Conservation (phyloP, 2,888 invertebrate species). For the Pecten maximus region DNA sequence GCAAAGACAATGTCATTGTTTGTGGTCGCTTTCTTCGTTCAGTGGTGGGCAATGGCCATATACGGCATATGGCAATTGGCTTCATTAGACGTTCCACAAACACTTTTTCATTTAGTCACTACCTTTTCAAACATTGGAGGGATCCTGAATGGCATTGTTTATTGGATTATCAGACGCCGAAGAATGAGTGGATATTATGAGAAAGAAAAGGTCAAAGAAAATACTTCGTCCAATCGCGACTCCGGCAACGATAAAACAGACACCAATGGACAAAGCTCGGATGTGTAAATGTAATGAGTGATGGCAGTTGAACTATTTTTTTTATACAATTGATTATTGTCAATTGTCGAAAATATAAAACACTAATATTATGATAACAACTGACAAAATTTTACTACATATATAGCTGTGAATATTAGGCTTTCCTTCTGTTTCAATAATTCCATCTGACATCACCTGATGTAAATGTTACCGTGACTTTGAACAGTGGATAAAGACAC, state of each 20-base stretch:
- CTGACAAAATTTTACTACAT: too few relatives aligned
- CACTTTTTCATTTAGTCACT: slow-evolving; percentile 42
- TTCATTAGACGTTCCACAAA: slow-evolving; percentile 31
- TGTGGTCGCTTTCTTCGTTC: slow-evolving; percentile 55
- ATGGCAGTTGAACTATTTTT: too few relatives aligned
- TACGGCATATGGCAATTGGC: slow-evolving; percentile 51
- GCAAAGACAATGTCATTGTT: slow-evolving; percentile 57
- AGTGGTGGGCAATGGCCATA: slow-evolving; percentile 55
- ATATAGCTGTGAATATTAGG: too few relatives aligned
- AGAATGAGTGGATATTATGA: slow-evolving; percentile 8
- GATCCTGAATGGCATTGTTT: slow-evolving; percentile 46
- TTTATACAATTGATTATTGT: too few relatives aligned
- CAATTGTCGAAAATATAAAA: too few relatives aligned
- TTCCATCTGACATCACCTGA: too few relatives aligned
- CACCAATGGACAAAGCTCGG: too few relatives aligned
- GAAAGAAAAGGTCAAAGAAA: background rate
- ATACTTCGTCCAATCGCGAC: background rate
- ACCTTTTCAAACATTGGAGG: slow-evolving; percentile 51
- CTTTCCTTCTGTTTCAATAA: too few relatives aligned
- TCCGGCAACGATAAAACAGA: background rate
- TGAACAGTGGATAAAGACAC: too few relatives aligned
- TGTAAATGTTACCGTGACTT: too few relatives aligned
- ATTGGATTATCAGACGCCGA: slow-evolving; percentile 38
- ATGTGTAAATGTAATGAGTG: too few relatives aligned
- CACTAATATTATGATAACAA: too few relatives aligned